A percentile compares a stretch with the other conserved stretches of the same genome.
Conservation (phyloP, 1,140 invertebrate genomes). For the Melanaphis sacchari region DNA sequence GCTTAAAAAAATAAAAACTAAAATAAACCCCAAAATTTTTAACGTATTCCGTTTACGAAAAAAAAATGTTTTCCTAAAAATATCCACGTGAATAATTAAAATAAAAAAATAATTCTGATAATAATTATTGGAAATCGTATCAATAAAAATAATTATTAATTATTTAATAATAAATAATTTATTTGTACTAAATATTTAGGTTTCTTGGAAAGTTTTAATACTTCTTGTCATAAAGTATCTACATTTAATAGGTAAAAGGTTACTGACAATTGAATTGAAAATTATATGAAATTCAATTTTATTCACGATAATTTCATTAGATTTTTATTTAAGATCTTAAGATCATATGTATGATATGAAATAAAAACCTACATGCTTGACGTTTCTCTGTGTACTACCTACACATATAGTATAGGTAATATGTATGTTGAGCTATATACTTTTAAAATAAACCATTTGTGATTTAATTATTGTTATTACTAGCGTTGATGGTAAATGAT, state of each 20-base stretch:
- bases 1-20: neutral
- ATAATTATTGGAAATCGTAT: neutral
- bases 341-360: neutral
- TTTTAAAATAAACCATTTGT: slow-evolving; percentile 22
- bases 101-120: neutral
- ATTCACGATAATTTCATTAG: neutral
- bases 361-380: neutral
- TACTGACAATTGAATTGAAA: neutral
- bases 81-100: neutral
- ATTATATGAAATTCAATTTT: neutral
- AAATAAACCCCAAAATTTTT: neutral
- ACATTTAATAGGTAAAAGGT: neutral
- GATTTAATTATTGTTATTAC: slow-evolving; percentile 43
- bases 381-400: neutral
- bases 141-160: neutral
- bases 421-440: neutral
- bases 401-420: neutral
- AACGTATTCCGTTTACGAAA: neutral
- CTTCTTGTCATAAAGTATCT: neutral
- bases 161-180: neutral
- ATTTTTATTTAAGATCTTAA: neutral
- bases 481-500: slow-evolving; percentile 36
- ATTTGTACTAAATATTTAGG: neutral
- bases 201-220: neutral
- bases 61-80: neutral